A percentile compares a stretch with the other conserved stretches of the same genome.
These are phyloP conservation scores for Solen grandis DNA, from an alignment of 1,140 invertebrate genomes.

Conservation along the genomic window DNA sequence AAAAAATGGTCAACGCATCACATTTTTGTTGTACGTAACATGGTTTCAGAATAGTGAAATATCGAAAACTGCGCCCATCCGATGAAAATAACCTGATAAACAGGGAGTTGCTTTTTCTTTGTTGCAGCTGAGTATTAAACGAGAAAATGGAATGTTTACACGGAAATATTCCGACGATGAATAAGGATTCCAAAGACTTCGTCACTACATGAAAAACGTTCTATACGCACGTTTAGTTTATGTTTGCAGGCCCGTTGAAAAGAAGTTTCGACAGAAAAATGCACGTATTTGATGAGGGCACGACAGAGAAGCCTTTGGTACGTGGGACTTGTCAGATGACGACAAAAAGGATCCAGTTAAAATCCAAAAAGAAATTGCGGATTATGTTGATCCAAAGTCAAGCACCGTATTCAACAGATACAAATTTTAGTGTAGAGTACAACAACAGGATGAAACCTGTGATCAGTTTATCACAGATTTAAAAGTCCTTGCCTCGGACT, in stretches of 20 bases:
- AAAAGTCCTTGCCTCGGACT: neutral
- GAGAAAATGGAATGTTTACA: no score
- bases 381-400: neutral
- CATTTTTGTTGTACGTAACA: no score
- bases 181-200: no score
- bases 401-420: neutral
- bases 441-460: neutral
- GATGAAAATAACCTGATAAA: no score
- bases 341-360: neutral
- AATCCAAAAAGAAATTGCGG: neutral
- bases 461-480: neutral
- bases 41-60: no score
- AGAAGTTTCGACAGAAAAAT: neutral
- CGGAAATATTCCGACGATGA: no score
- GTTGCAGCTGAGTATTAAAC: no score
- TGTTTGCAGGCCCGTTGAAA: conserved; percentile 7
- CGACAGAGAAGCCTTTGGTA: neutral
- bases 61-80: no score
- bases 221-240: neutral
- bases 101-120: no score
- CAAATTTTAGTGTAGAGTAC: neutral
- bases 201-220: neutral
- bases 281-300: neutral
- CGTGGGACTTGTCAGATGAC: neutral
- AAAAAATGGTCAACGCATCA: no score